Evolutionary conservation across 1,140 invertebrate species (phyloP), one percentile per base, ranked within the genome.

Genomic region (Camponotus floridanus): DNA sequence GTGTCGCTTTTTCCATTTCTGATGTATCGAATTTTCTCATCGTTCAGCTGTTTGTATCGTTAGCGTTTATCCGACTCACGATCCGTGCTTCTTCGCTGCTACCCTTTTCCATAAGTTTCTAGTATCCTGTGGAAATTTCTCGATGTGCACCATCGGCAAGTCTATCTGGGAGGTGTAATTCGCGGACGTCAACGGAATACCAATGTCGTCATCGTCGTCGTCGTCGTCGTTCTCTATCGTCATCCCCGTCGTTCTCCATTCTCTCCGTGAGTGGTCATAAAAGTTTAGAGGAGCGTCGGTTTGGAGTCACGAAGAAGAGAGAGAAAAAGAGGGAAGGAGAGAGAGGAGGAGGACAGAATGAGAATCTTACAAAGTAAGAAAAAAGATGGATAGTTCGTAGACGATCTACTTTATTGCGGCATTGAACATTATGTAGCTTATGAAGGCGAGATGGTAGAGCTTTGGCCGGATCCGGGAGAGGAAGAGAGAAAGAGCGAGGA

Each of bases 141-240:
- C 61, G 45, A 61, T 48, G 65, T 74, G 80, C 85, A 18, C 62
- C 59, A 57, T 18, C 51, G 65, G 57, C 33, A 31, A 70, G 55
- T 67, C 71, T 84, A 48, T 65, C 74, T 80, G 64, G 55, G 74
- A 88, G 62, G 87, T 87, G 87, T 91, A 91, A 93, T 92, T 92
- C 90, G 74, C 88, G 76, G 64, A 86, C 88, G 86, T 91, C 89
- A 90, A 90, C 91, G 89, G 93, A 91, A 92, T 90, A 90, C 88
- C 88, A 91, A 91, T 91, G 90, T 90, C 88, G 76, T 67, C 81
- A 85, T 67, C 86, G 86, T 87, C 85, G 90, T 90, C 88, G 76
- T 67, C 81, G 86, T 67, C 86, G 86, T 87, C 85, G 80, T 89
- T 86, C 86, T 84, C 84, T 62, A 85, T 85, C 68, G 45, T 68